Percentiles rank a stretch among this genome's conserved stretches.
These are phyloP conservation scores for Oithona nana DNA, from an alignment of 2,888 invertebrate genomes.

Conservation along the genomic window DNA sequence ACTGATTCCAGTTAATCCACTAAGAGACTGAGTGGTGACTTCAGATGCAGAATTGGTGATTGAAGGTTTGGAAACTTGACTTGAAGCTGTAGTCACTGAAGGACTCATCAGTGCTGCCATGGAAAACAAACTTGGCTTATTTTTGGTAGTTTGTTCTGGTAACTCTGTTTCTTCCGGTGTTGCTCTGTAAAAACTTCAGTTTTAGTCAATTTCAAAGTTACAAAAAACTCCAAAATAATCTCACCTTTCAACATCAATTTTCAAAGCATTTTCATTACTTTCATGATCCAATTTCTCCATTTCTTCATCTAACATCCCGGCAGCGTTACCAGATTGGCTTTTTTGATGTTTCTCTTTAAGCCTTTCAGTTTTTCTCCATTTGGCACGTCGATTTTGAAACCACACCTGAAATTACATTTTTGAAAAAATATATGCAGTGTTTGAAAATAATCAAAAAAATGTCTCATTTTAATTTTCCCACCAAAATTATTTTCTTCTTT, in stretches of 20 bases:
- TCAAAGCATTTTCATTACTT: background rate
- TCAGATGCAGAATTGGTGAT: no score
- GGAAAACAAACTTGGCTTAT: conserved; percentile 7
- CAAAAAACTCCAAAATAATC: background rate
- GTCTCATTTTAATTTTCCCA: no score
- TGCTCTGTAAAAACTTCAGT: background rate
- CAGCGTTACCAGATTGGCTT: background rate
- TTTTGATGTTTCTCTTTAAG: conserved; percentile 15
- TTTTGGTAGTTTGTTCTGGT: background rate
- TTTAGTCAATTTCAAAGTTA: no score
- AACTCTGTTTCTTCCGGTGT: background rate
- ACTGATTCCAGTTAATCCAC: background rate
- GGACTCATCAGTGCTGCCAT: conserved; percentile 5
- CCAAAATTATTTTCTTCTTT: no score
- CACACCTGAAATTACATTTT: conserved; percentile 52
- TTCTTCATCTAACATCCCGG: background rate
- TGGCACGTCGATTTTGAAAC: conserved; percentile 80
- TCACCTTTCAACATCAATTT: background rate
- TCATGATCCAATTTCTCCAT: background rate
- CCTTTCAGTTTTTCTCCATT: conserved; percentile 52
- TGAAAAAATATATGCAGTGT: background rate
- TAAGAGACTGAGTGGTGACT: background rate
- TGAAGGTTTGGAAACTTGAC: background rate
- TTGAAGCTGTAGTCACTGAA: background rate
- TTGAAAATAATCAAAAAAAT: background rate